phyloP scores from a whole-genome alignment of 1,140 invertebrate genomes.

The Dendroctonus valens region DNA sequence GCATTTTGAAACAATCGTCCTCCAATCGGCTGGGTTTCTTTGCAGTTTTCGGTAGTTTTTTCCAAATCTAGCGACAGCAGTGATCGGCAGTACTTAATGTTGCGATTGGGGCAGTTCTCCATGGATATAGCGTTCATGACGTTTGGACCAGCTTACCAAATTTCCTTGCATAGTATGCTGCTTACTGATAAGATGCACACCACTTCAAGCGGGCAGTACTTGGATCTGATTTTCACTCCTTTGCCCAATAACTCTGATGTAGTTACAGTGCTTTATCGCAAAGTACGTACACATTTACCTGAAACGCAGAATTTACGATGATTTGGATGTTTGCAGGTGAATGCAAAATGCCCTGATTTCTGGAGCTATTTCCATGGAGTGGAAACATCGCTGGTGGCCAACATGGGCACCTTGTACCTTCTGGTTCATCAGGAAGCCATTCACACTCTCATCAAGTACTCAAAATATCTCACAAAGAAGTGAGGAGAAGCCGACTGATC shows the following conservation, averaged over 20 bases:
- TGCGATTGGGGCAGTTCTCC: slow-evolving; percentile 68
- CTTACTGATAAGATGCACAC: slow-evolving; percentile 81
- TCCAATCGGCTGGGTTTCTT: slow-evolving; percentile 6
- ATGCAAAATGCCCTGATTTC: slow-evolving; percentile 80
- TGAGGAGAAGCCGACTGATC: slow-evolving; percentile 37
- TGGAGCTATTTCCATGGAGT: slow-evolving; percentile 77
- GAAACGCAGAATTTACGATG: slow-evolving; percentile 3
- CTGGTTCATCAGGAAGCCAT: slow-evolving; percentile 73
- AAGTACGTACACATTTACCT: slow-evolving; percentile 54
- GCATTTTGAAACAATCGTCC: not conserved
- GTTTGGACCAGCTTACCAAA: slow-evolving; percentile 75
- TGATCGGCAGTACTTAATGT: slow-evolving; percentile 74
- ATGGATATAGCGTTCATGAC: slow-evolving; percentile 75
- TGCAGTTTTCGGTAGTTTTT: slow-evolving; percentile 49
- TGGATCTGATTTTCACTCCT: slow-evolving; percentile 66
- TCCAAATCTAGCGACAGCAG: slow-evolving; percentile 62
- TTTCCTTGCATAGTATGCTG: slow-evolving; percentile 68
- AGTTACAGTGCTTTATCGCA: slow-evolving; percentile 72
- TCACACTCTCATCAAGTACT: slow-evolving; percentile 66
- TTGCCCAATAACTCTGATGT: slow-evolving; percentile 62
- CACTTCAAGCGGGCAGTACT: slow-evolving; percentile 70
- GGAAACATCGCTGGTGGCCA: slow-evolving; percentile 73
- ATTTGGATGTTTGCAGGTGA: slow-evolving; percentile 56
- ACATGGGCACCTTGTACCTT: slow-evolving; percentile 63
- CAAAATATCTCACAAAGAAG: slow-evolving; percentile 55